phyloP scores from a whole-genome alignment of 2,113 vertebrate species.

The Daboia siamensis region DNA sequence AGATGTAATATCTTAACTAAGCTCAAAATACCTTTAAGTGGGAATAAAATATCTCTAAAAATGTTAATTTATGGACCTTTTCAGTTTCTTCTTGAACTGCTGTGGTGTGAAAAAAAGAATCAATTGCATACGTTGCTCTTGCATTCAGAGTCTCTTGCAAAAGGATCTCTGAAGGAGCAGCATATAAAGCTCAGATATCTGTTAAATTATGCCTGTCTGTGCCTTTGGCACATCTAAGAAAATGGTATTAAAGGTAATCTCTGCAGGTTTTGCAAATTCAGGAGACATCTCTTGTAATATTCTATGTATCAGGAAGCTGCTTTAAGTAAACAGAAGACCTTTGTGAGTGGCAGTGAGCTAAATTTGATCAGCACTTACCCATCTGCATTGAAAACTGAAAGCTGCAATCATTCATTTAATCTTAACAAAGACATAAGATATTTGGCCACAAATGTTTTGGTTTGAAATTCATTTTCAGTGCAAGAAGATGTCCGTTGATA shows the following conservation, averaged over 20 bases:
- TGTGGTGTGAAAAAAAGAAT: background rate
- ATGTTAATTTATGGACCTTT: background rate
- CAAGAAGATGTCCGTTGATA: background rate
- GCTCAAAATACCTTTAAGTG: background rate
- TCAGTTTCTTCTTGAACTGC: background rate
- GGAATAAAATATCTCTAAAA: background rate
- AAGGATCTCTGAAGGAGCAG: background rate
- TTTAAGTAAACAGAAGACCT: slow-evolving; percentile 28
- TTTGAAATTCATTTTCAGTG: slow-evolving; percentile 29
- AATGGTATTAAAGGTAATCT: slow-evolving; percentile 14
- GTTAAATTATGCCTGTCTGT: slow-evolving; percentile 2
- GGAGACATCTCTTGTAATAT: slow-evolving; percentile 40
- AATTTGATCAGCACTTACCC: slow-evolving; percentile 6
- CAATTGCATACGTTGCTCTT: background rate
- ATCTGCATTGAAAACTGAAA: slow-evolving; percentile 5
- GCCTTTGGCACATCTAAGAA: slow-evolving; percentile 14
- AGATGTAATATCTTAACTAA: background rate
- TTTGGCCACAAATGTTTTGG: slow-evolving; percentile 30
- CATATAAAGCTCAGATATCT: background rate
- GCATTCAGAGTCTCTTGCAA: slow-evolving; percentile 8
- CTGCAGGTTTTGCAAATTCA: slow-evolving; percentile 22
- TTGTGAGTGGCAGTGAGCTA: background rate
- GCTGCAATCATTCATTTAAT: slow-evolving; percentile 24
- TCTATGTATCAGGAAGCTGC: background rate
- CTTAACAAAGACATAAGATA: slow-evolving; percentile 3